Conservation (phyloP, 2,113 vertebrate species). For the Macquaria australasica region DNA sequence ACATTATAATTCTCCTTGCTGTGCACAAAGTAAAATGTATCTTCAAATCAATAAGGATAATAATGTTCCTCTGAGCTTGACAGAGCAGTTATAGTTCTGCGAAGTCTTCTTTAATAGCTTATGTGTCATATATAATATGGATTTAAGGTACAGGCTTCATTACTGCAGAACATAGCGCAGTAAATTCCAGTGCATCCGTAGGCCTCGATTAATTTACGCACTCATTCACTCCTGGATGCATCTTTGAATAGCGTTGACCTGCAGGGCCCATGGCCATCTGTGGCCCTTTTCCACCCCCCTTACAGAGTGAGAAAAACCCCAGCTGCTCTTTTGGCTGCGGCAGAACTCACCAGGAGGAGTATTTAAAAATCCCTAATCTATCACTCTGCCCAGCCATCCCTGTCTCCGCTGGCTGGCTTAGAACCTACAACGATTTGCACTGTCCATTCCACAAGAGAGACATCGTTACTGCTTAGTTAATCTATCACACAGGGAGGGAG, state of each 20-base stretch:
- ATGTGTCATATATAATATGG: constrained; percentile 55
- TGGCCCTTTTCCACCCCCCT: constrained; percentile 50
- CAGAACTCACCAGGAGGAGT: constrained; percentile 74
- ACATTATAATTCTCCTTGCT: constrained; percentile 33
- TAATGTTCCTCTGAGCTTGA: constrained; percentile 48
- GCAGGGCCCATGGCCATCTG: constrained; percentile 73
- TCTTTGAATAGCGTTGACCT: constrained; percentile 70
- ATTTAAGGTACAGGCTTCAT: constrained; percentile 59
- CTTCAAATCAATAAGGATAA: constrained; percentile 62
- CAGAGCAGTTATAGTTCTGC: constrained; percentile 21
- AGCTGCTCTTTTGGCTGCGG: constrained; percentile 77
- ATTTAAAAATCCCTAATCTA: constrained; percentile 81
- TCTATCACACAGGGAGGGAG: constrained; percentile 47
- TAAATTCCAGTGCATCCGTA: constrained; percentile 51
- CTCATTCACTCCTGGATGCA: constrained; percentile 63
- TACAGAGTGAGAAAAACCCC: constrained; percentile 66
- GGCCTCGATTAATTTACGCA: constrained; percentile 56
- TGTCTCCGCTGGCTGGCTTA: constrained; percentile 59
- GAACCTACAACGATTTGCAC: constrained; percentile 64
- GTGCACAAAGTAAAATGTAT: constrained; percentile 29
- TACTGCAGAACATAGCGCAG: constrained; percentile 22
- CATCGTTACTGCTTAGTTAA: constrained; percentile 54
- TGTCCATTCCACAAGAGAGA: constrained; percentile 61
- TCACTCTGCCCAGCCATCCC: constrained; percentile 69
- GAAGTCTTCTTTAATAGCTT: constrained; percentile 44